phyloP scores from a whole-genome alignment of 2,888 invertebrate species.

The Ormyrus labotus region DNA sequence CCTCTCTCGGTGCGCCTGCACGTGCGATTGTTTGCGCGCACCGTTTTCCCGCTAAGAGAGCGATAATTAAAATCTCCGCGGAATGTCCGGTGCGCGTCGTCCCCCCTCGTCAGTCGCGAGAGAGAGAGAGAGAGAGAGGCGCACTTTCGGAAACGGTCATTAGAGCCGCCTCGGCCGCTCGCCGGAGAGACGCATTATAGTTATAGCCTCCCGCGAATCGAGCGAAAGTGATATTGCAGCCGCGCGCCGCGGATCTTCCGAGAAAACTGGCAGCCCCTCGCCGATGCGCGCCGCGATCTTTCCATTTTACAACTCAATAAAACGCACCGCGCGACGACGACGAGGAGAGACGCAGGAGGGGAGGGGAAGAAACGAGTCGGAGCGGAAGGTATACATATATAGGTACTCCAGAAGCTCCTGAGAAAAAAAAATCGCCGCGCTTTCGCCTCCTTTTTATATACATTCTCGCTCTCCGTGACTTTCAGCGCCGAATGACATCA shows the following conservation, averaged over 20 bases:
- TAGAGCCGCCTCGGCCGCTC: too few species aligned
- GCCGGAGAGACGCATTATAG: background rate
- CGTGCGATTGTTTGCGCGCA: conserved; percentile 13
- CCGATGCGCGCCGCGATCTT: background rate
- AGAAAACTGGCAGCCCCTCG: conserved; percentile 10
- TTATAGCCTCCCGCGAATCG: background rate
- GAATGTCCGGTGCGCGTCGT: conserved; percentile 1
- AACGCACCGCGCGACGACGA: conserved; percentile 5
- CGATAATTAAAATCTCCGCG: conserved; percentile 20
- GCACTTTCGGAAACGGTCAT: too few species aligned
- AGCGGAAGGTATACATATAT: too few species aligned
- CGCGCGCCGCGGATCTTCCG: background rate
- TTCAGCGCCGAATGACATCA: too few species aligned
- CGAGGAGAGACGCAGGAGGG: background rate
- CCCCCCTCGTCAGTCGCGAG: too few species aligned
- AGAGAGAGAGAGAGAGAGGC: too few species aligned
- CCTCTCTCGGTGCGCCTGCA: background rate
- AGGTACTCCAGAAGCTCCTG: too few species aligned
- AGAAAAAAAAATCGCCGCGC: too few species aligned
- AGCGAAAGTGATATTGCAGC: conserved; percentile 10
- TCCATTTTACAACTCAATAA: conserved; percentile 39
- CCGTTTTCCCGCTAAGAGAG: background rate
- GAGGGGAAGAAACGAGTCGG: background rate
- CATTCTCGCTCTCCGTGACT: too few species aligned
- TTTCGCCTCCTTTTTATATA: too few species aligned